Percentiles rank a stretch among this genome's conserved stretches.
These are phyloP conservation scores for Rhyacophila evoluta DNA, from an alignment of 2,888 invertebrate genomes.

Conservation along the genomic window DNA sequence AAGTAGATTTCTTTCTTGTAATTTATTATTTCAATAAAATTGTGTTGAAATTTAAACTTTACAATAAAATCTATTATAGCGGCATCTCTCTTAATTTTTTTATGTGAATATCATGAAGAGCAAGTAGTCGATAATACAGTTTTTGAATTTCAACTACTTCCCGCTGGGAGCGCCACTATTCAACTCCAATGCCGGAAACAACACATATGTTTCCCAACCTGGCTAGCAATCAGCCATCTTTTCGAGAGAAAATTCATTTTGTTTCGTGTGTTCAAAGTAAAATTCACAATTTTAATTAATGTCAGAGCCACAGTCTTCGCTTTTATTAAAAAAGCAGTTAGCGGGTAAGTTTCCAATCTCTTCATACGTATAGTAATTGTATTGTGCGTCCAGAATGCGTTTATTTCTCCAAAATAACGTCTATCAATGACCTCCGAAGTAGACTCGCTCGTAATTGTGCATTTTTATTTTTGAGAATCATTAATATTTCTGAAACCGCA, in stretches of 20 bases:
- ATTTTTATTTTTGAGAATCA: background rate
- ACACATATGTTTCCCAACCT: slow-evolving; percentile 61
- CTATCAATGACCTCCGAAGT: slow-evolving; percentile 34
- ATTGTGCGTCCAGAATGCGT: background rate
- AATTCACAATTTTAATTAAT: slow-evolving; percentile 89
- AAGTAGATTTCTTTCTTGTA: too few relatives aligned
- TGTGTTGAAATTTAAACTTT: too few relatives aligned
- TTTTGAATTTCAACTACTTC: background rate
- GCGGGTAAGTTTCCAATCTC: slow-evolving; percentile 83
- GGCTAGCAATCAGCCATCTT: slow-evolving; percentile 76
- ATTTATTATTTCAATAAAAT: too few relatives aligned
- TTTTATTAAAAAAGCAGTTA: slow-evolving; percentile 93
- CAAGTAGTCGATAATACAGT: background rate
- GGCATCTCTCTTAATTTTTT: too few relatives aligned
- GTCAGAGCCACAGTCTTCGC: slow-evolving; percentile 78
- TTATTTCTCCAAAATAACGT: slow-evolving; percentile 18
- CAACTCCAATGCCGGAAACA: slow-evolving; percentile 59
- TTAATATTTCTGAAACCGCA: background rate
- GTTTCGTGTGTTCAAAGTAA: slow-evolving; percentile 80
- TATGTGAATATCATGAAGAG: too few relatives aligned
- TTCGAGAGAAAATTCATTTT: slow-evolving; percentile 77
- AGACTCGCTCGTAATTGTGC: slow-evolving; percentile 34
- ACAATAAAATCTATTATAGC: too few relatives aligned
- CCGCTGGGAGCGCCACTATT: background rate
- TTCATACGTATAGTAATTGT: background rate